phyloP scores from a whole-genome alignment of 2,113 vertebrate species.

The Pollachius pollachius region DNA sequence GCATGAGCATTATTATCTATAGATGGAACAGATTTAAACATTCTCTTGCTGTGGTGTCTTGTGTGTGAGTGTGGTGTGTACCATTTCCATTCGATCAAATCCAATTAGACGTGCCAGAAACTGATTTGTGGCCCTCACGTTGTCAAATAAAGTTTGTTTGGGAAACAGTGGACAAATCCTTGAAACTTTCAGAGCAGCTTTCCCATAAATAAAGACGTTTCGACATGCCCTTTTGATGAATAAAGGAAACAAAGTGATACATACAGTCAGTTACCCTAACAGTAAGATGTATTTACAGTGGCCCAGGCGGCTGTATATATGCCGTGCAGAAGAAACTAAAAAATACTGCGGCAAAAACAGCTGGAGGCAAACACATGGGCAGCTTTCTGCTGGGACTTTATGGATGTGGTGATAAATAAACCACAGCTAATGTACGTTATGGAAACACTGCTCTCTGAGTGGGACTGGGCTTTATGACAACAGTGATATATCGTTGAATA shows the following conservation, averaged over 20 bases:
- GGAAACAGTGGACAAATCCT: not conserved
- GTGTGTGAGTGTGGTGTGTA: no score
- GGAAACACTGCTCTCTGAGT: no score
- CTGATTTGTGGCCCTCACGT: no score
- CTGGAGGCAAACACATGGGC: not conserved
- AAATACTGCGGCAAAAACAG: not conserved
- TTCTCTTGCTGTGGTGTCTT: no score
- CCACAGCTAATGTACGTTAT: not conserved
- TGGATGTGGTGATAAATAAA: not conserved
- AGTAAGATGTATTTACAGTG: not conserved
- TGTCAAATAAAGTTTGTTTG: not conserved
- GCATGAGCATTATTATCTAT: no score
- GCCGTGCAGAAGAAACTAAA: not conserved
- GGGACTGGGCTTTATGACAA: no score
- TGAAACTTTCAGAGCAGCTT: not conserved
- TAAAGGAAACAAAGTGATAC: not conserved
- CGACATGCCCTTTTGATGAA: not conserved
- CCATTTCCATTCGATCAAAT: no score
- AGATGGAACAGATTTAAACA: no score
- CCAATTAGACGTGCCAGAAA: no score
- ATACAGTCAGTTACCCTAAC: not conserved
- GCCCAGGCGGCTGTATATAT: not conserved
- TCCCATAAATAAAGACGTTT: not conserved
- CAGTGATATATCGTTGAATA: no score
- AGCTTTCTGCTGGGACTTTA: not conserved